Evolutionary conservation across 30 jellyfish, hydroid and myxozoan species (phyloP), one percentile per base, ranked within the genome.

Genomic region (Chrysaora quinquecirrha): DNA sequence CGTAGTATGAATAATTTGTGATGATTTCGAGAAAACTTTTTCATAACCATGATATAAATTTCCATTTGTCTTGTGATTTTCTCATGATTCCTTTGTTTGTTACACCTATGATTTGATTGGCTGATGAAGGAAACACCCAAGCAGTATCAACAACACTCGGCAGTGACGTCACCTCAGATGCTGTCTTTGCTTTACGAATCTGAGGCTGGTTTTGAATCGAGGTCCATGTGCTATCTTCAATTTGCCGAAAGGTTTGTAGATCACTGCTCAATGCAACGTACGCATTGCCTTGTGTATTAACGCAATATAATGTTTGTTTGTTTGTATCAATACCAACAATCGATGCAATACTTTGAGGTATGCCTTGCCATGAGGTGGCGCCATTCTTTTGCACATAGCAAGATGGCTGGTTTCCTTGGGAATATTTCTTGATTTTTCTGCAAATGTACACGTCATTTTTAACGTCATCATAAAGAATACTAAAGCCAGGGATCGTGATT

Each of bases 391-490:
- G 68, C 12, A 52, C 2, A 25, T 4, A 52, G 25, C 68, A 52
- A 20, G 19, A 9, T 16, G 68, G 68, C 27, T 3, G 29, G 19
- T 52, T 52, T 52, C 68, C 19, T 3, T 52, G 4, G 6, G 25
- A 7, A 25, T 9, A 52, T 19, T 52, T 52, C 27, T 2, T 20
- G 3, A 2, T 52, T 20, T 3, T 19, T 52, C 19, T 52, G 29
- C 68, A 52, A 52, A 52, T 2, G 25, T 52, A 52, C 68, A 52
- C 7, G 68, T 3, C 29, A 20, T 52, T 52, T 12, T 49, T 80
- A 50, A 50, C 78, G 16, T 76, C 88, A 58, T 76, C 78, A 34
- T 16, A 61, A 31, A 76, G 54, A 63, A 76, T 76, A 33, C 88
- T 76, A 70, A 76, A 76, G 20, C 31, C 69, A 6, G 88, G 88